Percentiles rank a stretch among this genome's conserved stretches.
Conservation (phyloP, 2,888 invertebrate species). For the Agapostemon virescens region DNA sequence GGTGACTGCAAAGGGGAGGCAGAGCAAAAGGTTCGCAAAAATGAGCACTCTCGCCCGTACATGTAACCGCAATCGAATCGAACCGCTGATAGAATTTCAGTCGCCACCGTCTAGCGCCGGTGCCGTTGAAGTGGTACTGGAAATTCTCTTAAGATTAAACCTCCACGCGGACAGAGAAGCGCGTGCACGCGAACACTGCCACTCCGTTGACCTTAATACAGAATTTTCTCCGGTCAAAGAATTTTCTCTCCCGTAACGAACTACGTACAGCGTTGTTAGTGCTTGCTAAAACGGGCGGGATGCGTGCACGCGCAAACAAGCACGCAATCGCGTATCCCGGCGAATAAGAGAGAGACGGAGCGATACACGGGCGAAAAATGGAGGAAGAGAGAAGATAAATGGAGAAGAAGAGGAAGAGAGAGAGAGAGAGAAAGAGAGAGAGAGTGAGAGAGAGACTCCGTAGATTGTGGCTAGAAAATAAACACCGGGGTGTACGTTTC, state of each 20-base stretch:
- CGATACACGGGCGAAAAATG: no score
- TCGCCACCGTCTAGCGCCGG: background rate
- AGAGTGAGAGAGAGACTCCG: background rate
- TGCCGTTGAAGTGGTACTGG: background rate
- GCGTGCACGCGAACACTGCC: background rate
- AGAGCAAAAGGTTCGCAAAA: conserved; percentile 2
- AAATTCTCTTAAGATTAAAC: conserved; percentile 18
- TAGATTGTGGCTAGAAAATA: conserved; percentile 47
- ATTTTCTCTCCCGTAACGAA: conserved; percentile 19
- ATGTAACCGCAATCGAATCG: conserved; percentile 39
- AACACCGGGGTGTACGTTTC: conserved; percentile 34
- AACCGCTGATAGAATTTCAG: conserved; percentile 29
- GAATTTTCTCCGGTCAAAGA: conserved; percentile 8
- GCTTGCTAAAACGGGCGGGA: conserved; percentile 1
- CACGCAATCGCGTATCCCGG: conserved; percentile 26
- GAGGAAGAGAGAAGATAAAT: background rate
- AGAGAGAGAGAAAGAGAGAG: background rate
- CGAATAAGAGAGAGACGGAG: conserved; percentile 10
- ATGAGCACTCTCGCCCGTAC: conserved; percentile 1
- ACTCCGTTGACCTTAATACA: conserved; percentile 32
- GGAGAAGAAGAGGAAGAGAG: background rate
- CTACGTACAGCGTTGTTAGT: conserved; percentile 11
- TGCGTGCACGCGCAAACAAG: conserved; percentile 25
- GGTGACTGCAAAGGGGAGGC: background rate
- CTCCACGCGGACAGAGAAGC: background rate